Evolutionary conservation across 2,797 vertebrate genomes (phyloP).

Genomic region (Labeo calbasu): DNA sequence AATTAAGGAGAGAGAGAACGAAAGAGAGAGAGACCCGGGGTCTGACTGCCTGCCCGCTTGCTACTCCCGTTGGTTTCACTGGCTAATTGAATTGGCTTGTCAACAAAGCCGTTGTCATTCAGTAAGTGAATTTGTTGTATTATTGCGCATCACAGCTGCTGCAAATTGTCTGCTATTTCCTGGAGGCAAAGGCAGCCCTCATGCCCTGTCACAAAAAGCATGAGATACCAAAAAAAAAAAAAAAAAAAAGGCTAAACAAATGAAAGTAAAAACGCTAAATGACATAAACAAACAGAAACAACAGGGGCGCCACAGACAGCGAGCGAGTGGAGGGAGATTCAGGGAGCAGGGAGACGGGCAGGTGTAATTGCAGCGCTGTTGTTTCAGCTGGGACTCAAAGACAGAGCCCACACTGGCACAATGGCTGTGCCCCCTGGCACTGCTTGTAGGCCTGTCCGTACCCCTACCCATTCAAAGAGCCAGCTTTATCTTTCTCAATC

Average conservation of each 20-base stretch:
- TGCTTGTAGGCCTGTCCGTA: slow-evolving; percentile 44
- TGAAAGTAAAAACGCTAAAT: slow-evolving; percentile 53
- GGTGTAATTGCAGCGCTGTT: slow-evolving; percentile 51
- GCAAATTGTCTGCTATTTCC: slow-evolving; percentile 82
- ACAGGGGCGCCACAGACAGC: slow-evolving; percentile 42
- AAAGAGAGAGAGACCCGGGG: slow-evolving; percentile 53
- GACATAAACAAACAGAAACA: slow-evolving; percentile 50
- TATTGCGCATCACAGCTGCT: slow-evolving; percentile 84
- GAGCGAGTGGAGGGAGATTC: not conserved
- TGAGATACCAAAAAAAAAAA: slow-evolving; percentile 27
- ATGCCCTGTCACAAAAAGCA: slow-evolving; percentile 67
- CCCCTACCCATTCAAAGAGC: slow-evolving; percentile 60
- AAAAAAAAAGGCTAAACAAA: slow-evolving; percentile 40
- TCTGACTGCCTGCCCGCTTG: slow-evolving; percentile 69
- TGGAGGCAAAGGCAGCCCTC: slow-evolving; percentile 81
- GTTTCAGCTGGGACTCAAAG: slow-evolving; percentile 50
- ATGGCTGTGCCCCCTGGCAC: slow-evolving; percentile 51
- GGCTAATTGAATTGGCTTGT: slow-evolving; percentile 92
- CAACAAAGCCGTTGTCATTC: slow-evolving; percentile 91
- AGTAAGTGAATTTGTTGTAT: slow-evolving; percentile 88
- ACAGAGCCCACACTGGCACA: slow-evolving; percentile 42
- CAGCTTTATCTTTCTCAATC: slow-evolving; percentile 26
- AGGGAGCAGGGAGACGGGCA: slow-evolving; percentile 20
- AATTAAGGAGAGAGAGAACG: slow-evolving; percentile 48
- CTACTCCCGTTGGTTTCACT: slow-evolving; percentile 84